Evolutionary conservation across 2,113 vertebrate species (phyloP).

Genomic region (Lasiurus borealis): DNA sequence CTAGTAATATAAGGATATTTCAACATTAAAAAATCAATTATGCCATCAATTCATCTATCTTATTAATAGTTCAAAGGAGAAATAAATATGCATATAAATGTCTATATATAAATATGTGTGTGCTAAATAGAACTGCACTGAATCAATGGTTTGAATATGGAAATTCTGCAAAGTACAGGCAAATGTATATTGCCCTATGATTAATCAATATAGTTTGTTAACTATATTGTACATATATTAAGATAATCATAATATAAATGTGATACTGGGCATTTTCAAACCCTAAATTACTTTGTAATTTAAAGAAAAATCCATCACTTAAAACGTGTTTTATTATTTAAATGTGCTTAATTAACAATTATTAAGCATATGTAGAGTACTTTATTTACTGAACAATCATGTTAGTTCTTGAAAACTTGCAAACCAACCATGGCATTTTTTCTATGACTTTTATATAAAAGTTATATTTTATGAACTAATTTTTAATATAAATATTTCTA

Average conservation of each 20-base stretch:
- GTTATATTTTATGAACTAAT: not conserved
- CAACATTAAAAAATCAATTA: constrained; percentile 5
- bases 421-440: not conserved
- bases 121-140: not conserved
- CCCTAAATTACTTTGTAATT: not conserved
- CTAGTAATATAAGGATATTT: not conserved
- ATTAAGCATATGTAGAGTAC: not conserved
- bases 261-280: not conserved
- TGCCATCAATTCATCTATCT: not conserved
- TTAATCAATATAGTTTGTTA: not conserved
- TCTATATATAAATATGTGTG: not conserved
- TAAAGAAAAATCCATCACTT: not conserved
- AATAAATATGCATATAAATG: not conserved
- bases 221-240: not conserved
- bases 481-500: not conserved
- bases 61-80: not conserved
- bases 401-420: not conserved
- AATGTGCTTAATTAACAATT: not conserved
- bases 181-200: not conserved
- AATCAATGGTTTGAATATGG: not conserved
- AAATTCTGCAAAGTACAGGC: not conserved
- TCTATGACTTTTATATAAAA: not conserved
- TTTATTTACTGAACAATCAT: not conserved
- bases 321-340: not conserved
- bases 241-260: not conserved